Conservation (phyloP, 2,888 invertebrate species). For the Penaeus monodon region DNA sequence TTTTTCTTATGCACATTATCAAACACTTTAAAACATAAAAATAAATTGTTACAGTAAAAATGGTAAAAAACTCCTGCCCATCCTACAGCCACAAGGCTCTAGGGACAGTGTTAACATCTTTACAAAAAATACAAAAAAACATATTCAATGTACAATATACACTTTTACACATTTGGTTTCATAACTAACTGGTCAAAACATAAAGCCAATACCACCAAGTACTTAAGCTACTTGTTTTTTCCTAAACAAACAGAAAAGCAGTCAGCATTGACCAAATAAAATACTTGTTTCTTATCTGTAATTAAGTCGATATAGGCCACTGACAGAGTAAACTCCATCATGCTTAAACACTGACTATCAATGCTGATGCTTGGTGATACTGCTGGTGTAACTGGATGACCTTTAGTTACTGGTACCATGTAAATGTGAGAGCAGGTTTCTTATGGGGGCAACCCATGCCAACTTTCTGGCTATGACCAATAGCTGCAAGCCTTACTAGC, state of each 20-base stretch:
- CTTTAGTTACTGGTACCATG: conserved; percentile 19
- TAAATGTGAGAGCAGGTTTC: conserved; percentile 15
- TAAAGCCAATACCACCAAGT: conserved; percentile 36
- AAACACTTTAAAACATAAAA: conserved; percentile 50
- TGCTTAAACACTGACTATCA: too few relatives aligned
- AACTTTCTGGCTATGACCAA: conserved; percentile 25
- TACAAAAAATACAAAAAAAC: conserved; percentile 60
- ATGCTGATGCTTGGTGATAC: conserved; percentile 8
- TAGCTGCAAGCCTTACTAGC: conserved; percentile 8
- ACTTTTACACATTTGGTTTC: conserved; percentile 53
- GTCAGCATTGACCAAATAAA: conserved; percentile 27
- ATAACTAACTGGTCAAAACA: conserved; percentile 52
- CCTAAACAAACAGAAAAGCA: conserved; percentile 16
- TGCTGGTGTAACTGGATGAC: conserved; percentile 15
- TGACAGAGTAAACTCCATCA: conserved; percentile 21
- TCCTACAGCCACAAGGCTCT: not conserved
- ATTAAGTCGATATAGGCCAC: conserved; percentile 9
- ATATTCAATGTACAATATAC: conserved; percentile 56
- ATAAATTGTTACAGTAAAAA: conserved; percentile 50
- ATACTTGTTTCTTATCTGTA: conserved; percentile 29
- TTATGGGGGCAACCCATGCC: conserved; percentile 21
- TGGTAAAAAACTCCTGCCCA: conserved; percentile 39
- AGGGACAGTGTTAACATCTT: conserved; percentile 47
- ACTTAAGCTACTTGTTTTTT: conserved; percentile 7
- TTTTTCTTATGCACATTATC: conserved; percentile 34